phyloP scores from a whole-genome alignment of 2,888 invertebrate genomes.

The Archips crataeganus region DNA sequence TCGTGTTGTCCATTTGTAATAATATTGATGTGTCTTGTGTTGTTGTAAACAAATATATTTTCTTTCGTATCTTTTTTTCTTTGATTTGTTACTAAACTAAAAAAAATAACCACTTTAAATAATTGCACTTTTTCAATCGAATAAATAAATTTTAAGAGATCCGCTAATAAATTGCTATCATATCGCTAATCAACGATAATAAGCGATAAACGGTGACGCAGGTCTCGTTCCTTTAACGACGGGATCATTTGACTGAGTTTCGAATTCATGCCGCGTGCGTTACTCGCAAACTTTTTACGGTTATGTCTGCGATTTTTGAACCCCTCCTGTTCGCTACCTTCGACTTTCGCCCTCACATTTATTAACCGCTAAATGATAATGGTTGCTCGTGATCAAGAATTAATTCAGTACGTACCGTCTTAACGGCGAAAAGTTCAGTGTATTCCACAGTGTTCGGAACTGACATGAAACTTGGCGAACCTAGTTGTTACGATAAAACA shows the following conservation, averaged over 20 bases:
- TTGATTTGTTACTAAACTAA: not conserved
- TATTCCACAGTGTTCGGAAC: slow-evolving; percentile 47
- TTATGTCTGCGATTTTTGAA: slow-evolving; percentile 80
- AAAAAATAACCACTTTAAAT: no score
- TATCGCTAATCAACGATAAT: slow-evolving; percentile 55
- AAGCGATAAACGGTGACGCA: slow-evolving; percentile 54
- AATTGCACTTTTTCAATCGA: not conserved
- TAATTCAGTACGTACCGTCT: slow-evolving; percentile 62
- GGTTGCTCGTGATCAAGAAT: slow-evolving; percentile 69
- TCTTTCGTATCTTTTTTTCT: no score
- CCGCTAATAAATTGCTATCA: slow-evolving; percentile 19
- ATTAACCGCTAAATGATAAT: slow-evolving; percentile 81
- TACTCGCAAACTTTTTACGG: slow-evolving; percentile 80
- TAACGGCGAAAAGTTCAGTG: slow-evolving; percentile 46
- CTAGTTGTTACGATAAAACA: slow-evolving; percentile 3
- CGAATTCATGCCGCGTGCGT: slow-evolving; percentile 76
- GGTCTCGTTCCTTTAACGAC: slow-evolving; percentile 66
- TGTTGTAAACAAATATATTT: no score
- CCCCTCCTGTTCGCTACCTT: slow-evolving; percentile 70
- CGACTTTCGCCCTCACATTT: slow-evolving; percentile 71
- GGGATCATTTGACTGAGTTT: slow-evolving; percentile 57
- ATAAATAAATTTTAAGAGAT: not conserved
- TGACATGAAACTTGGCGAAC: slow-evolving; percentile 42
- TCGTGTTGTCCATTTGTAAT: no score
- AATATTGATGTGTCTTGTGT: no score